Base-by-base conservation (phyloP, 2,888 invertebrate genomes). In the Diplolepis rosae region DNA sequence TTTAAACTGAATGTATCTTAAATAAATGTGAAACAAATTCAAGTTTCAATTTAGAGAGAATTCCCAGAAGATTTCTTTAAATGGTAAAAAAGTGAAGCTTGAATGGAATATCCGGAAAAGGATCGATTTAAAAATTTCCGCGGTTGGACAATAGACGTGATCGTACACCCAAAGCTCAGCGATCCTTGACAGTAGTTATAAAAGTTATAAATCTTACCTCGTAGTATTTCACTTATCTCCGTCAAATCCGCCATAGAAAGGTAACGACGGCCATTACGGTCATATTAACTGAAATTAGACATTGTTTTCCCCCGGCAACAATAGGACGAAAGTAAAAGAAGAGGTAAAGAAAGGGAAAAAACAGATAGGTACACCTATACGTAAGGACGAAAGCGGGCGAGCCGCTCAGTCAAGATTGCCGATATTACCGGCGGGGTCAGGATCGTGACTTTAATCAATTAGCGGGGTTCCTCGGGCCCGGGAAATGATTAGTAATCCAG, bases 361-460 rank as follows among this genome's bases (percentile, higher is more conserved):
- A 27, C 32, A 32, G 54, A 66, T 52, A 45, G 76, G 75, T 67
- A 65, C 73, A 56, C 27, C 24, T 68, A 56, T 27, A 45, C 50
- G 50, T 48, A 61, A 56, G 54, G 68, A 65, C 68, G 48, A 68
- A 74, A 76, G 75, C 72, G 71, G 73, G 69, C 75, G 69, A 74
- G 74, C 73, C 72, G 72, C 71, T 75, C 74, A 77, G 69, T 70
- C 80, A 83, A 85, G 85, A 85, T 85, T 84, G 84, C 81, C 85
- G 85, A 85, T 84, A 85, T 85, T 85, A 84, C 85, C 80, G 71
- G 77, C 79, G 78, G 84, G 85, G 85, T 84, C 83, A 83, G 83
- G 82, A 87, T 87, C 87, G 87, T 87, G 87, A 87, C 87, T 87
- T 84, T 87, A 87, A 87, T 87, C 87, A 87, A 87, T 87, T 87